Evolutionary conservation across 2,888 invertebrate species (phyloP), one percentile per base, ranked within the genome.

Genomic region (Hylaea fasciaria): DNA sequence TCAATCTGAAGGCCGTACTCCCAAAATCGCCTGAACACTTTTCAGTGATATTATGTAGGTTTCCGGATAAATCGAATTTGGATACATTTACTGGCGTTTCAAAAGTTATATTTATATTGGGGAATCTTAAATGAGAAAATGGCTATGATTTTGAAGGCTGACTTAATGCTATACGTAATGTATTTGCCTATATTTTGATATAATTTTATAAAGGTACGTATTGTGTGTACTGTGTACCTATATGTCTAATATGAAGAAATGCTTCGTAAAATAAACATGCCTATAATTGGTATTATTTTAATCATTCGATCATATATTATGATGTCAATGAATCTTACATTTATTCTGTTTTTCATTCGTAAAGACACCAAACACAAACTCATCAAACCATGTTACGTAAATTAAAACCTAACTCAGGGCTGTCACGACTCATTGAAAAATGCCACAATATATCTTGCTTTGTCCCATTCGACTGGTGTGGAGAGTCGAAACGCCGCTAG

Each of bases 1-100:
- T 90, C 85, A 90, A 90, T 90, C 88, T 84, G 83, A 81, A 81
- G 83, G 81, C 84, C 85, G 82, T 87, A 87, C 79, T 89, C 89
- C 89, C 89, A 85, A 88, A n/a, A 89, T 87, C 89, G 85, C 87
- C 87, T 81, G 87, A 87, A 89, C 86, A 86, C 89, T 87, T 85
- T 83, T 81, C 78, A 76, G 72, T 71, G 78, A 80, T 83, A 87
- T 85, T 83, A 85, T 82, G 82, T 83, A 85, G 82, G 82, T 83
- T 84, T 81, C 70, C 74, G 75, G 70, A 78, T 78, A 87, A 89
- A 89, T 89, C 86, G 82, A 82, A 88, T 90, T 88, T 88, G 81
- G 82, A 80, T 87, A 87, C 78, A 85, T 87, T 86, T 85, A 82
- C 82, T 79, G 81, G 70, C 74, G 68, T 79, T 80, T 81, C 78